Percentiles rank a stretch among this genome's conserved stretches.
These are phyloP conservation scores for Apostichopus japonicus DNA, from an alignment of 35 echinoderm and acorn worm genomes.

Conservation along the genomic window DNA sequence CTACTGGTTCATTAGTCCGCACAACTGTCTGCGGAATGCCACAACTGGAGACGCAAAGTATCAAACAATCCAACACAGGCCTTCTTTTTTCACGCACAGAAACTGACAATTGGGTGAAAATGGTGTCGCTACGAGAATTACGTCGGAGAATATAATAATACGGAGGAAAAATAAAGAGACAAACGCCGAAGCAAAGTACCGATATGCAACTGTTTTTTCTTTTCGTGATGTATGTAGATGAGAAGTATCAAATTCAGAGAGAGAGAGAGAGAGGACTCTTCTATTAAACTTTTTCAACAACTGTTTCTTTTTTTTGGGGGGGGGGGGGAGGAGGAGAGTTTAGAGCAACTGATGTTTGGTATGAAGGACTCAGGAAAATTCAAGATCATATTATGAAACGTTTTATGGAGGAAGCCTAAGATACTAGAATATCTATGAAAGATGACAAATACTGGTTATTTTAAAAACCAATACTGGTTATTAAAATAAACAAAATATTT, in stretches of 20 bases:
- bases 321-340: too few species aligned
- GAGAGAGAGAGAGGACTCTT: neutral
- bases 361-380: too few species aligned
- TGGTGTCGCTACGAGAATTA: constrained; percentile 13
- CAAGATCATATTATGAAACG: too few species aligned
- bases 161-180: neutral
- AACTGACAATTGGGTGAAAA: constrained; percentile 44
- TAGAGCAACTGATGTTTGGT: too few species aligned
- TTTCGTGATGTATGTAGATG: neutral
- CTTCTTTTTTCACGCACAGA: constrained; percentile 17
- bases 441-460: too few species aligned
- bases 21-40: constrained; percentile 3
- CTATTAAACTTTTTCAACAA: neutral
- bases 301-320: too few species aligned
- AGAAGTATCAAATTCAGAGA: neutral
- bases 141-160: neutral
- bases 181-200: neutral
- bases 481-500: too few species aligned
- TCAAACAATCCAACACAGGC: constrained; percentile 17
- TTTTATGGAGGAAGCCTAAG: too few species aligned
- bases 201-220: neutral
- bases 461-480: too few species aligned
- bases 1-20: constrained; percentile 19
- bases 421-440: too few species aligned
- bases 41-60: constrained; percentile 24